Base-by-base conservation (phyloP, 1,140 invertebrate genomes). In the Nautilus pompilius region DNA sequence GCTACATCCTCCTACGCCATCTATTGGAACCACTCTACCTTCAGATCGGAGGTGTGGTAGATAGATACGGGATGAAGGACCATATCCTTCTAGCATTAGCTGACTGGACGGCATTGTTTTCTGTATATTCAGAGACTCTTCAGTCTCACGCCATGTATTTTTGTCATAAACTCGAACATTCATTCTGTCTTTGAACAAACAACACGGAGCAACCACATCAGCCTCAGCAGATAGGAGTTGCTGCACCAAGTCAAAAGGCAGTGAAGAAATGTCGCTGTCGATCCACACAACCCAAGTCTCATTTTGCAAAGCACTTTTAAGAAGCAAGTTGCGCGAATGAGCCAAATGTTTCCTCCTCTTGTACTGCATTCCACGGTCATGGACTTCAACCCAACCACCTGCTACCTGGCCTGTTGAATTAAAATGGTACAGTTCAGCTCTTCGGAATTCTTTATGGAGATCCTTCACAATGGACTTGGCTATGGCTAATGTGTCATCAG, bases 111-210 rank as follows among this genome's bases (percentile, higher is more conserved):
- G 55, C 22, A 75, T 45, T 10, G 55, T 13, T 34, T 63, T 65
- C 22, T 72, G 72, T n/a, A 64, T 65, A 20, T 60, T 51, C 28
- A 74, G 20, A 5, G 79, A 80, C 15, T 54, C n/a, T 0, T 54
- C 41, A 1, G 77, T 80, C 58, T 80, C 79, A 24, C 76, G 68
- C 77, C 79, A 80, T 6, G 77, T 74, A 60, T 80, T 80, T 59
- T 73, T 74, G 60, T 80, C 79, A 65, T 72, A 80, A 10, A 74
- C 66, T 30, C 71, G 51, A 10, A 63, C 66, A n/a, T 55, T 64
- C 5, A 58, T 49, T 15, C 67, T 69, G 17, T 67, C 57, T 36
- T 57, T 48, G 30, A 66, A 75, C 15, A 78, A 59, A 64, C 77
- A 80, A 8, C 60, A 62, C 1, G 79, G 71, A 8, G 67, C 69